Evolutionary conservation across 2,113 vertebrate species (phyloP), one percentile per base, ranked within the genome.

Genomic region (Pangasianodon hypophthalmus): DNA sequence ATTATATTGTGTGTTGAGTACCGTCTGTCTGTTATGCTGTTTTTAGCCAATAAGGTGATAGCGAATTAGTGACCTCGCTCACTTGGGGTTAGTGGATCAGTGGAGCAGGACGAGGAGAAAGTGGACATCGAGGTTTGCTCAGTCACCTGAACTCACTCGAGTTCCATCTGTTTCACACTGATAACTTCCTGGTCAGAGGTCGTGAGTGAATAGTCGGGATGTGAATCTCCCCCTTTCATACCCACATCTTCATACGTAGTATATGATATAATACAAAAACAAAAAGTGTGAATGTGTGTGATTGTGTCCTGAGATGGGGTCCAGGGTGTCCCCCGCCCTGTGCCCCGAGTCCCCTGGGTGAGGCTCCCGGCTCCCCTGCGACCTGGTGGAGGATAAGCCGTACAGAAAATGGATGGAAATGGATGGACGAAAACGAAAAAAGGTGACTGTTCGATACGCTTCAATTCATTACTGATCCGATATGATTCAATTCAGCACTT

Each of bases 91-190:
- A 90, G 41, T 0, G 46, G 94, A 92, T 95, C 93, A 93, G 91
- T 93, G 86, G 93, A 93, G 92, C 91, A 94, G 92, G 92, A 90
- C 90, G 16, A 91, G 79, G 90, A 87, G 92, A 95, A 93, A 95
- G 95, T 93, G 7, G 37, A 48, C 26, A 7, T 29, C 46, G 93
- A 94, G 94, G 89, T 90, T 91, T 89, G 88, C 89, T 94, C 79
- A 93, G 92, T 92, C 82, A 80, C 56, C 86, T 95, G 92, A 95
- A 90, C 75, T 91, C 44, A 46, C 6, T 82, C 6, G 14, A 56
- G 67, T 60, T 71, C 18, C 19, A 77, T 24, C 88, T 93, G 67
- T 18, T 75, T 75, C 8, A 44, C 37, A 2, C 75, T 7, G 24
- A 50, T 54, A 82, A 54, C 29, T 56, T 82, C 79, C 79, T 54